Percentiles rank a stretch among this genome's conserved stretches.
These are phyloP conservation scores for Drosophila tristis DNA, from an alignment of 1,140 invertebrate genomes.

Conservation along the genomic window DNA sequence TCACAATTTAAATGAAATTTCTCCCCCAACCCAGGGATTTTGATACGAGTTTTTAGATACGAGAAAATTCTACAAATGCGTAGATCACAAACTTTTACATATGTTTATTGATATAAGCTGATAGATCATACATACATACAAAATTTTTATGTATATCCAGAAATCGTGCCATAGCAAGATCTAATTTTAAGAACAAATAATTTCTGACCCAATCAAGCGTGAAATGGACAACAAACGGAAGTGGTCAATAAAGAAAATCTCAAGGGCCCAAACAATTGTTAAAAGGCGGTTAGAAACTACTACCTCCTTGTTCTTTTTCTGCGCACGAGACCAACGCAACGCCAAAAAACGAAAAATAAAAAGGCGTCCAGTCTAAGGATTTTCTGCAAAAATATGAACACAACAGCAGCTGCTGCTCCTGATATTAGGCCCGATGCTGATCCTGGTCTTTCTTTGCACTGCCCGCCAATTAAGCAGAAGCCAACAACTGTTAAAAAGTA, in stretches of 20 bases:
- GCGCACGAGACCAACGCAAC: slow-evolving; percentile 73
- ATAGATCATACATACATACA: slow-evolving; percentile 19
- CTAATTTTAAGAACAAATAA: slow-evolving; percentile 35
- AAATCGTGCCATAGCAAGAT: slow-evolving; percentile 63
- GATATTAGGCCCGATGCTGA: slow-evolving; percentile 7
- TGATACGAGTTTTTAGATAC: slow-evolving; percentile 3
- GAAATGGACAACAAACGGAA: slow-evolving; percentile 68
- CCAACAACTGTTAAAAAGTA: slow-evolving; percentile 54
- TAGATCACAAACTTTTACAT: too few species aligned
- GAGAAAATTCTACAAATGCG: not conserved
- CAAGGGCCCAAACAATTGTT: slow-evolving; percentile 59
- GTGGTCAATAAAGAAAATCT: slow-evolving; percentile 63
- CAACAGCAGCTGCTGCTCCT: slow-evolving; percentile 26
- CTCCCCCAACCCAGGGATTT: not conserved
- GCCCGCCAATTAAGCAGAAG: slow-evolving; percentile 76
- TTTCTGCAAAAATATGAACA: slow-evolving; percentile 42
- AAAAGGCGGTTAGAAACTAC: slow-evolving; percentile 30
- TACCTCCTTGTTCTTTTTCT: slow-evolving; percentile 3
- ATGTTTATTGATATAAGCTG: not conserved
- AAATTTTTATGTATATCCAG: slow-evolving; percentile 5
- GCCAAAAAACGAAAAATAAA: slow-evolving; percentile 28
- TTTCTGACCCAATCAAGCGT: slow-evolving; percentile 59
- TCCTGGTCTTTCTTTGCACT: slow-evolving; percentile 38
- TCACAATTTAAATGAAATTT: slow-evolving; percentile 81
- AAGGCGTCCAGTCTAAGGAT: slow-evolving; percentile 5